A percentile compares a stretch with the other conserved stretches of the same genome.
Conservation (phyloP, 2,888 invertebrate genomes). For the Laothoe populi region DNA sequence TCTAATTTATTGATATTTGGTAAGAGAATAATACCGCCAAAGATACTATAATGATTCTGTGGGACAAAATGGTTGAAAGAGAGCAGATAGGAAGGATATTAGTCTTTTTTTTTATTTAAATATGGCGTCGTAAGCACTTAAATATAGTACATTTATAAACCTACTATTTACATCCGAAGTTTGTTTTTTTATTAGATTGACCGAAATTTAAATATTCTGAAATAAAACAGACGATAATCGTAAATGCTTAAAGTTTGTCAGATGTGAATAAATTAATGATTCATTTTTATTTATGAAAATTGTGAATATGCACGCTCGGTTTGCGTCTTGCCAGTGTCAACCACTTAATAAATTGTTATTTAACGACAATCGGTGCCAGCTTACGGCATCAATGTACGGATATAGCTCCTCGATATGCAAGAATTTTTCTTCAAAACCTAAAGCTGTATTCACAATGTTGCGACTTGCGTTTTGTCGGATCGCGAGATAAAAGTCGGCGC, state of each 20-base stretch:
- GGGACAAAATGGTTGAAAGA: conserved; percentile 1
- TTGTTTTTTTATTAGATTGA: conserved; percentile 8
- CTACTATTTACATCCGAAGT: neutral
- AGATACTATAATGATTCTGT: conserved; percentile 24
- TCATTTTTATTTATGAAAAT: conserved; percentile 46
- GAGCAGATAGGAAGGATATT: neutral
- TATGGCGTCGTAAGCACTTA: neutral
- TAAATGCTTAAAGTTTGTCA: conserved; percentile 1
- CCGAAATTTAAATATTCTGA: conserved; percentile 5
- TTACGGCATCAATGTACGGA: conserved; percentile 29
- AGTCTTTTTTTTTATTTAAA: neutral
- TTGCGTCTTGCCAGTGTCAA: conserved; percentile 50
- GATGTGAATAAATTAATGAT: conserved; percentile 45
- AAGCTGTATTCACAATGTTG: conserved; percentile 58
- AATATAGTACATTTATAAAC: conserved; percentile 1
- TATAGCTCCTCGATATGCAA: conserved; percentile 1
- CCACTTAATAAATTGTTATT: conserved; percentile 57
- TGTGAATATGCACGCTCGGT: conserved; percentile 38
- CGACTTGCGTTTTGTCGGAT: conserved; percentile 59
- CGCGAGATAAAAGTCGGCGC: conserved; percentile 67
- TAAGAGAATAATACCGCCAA: conserved; percentile 32
- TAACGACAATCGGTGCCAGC: conserved; percentile 33
- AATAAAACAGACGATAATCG: conserved; percentile 11
- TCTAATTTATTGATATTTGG: conserved; percentile 41
- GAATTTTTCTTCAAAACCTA: conserved; percentile 52